Conservation (phyloP, 2,888 invertebrate species). For the Nephrocerus scutellatus region DNA sequence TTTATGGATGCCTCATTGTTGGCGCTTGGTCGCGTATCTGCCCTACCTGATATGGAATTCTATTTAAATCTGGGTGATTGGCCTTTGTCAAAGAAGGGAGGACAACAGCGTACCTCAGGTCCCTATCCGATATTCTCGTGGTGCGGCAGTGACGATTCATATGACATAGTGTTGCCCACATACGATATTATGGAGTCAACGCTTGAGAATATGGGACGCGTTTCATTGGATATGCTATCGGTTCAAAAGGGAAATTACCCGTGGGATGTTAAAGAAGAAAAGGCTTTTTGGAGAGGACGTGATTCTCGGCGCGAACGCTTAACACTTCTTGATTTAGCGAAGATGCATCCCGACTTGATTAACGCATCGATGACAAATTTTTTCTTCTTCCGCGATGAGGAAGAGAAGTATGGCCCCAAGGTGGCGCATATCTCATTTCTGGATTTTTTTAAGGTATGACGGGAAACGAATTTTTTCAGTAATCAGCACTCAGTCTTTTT, state of each 20-base stretch:
- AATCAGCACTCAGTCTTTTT: not conserved
- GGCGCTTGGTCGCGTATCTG: constrained; percentile 72
- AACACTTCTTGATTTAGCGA: constrained; percentile 70
- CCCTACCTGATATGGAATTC: constrained; percentile 80
- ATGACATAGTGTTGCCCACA: constrained; percentile 89
- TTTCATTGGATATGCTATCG: constrained; percentile 82
- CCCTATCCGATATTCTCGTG: constrained; percentile 86
- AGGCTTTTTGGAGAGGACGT: constrained; percentile 86
- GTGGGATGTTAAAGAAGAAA: constrained; percentile 69
- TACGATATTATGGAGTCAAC: constrained; percentile 91
- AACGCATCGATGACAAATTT: constrained; percentile 92
- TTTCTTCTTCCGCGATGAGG: constrained; percentile 86
- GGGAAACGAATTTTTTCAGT: not conserved
- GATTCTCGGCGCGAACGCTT: constrained; percentile 83
- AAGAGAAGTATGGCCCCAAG: constrained; percentile 78
- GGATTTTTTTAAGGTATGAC: constrained; percentile 90
- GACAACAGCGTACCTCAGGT: constrained; percentile 46
- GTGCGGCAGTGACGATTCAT: constrained; percentile 83
- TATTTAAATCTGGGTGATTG: constrained; percentile 93
- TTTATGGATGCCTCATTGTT: constrained; percentile 84
- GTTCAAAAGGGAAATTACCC: constrained; percentile 67
- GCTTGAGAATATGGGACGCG: constrained; percentile 88
- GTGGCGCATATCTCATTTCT: constrained; percentile 80
- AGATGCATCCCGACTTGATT: constrained; percentile 67
- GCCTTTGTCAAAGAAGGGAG: constrained; percentile 65